phyloP scores from a whole-genome alignment of 2,113 vertebrate genomes.

The Hyperoodon ampullatus region DNA sequence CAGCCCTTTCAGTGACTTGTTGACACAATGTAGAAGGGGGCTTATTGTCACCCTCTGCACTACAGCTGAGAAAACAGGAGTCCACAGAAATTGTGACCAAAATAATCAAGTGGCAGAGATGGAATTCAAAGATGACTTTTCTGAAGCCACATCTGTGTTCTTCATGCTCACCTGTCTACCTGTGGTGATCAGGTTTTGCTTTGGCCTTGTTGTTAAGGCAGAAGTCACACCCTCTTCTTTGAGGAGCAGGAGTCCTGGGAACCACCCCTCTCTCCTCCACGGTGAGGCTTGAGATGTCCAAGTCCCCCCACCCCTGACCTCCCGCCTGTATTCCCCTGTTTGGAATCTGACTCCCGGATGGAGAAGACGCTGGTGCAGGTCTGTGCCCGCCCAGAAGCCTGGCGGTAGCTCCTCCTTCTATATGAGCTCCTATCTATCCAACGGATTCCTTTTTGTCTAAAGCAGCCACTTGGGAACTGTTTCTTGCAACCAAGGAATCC shows the following conservation, averaged over 20 bases:
- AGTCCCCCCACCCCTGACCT: not conserved
- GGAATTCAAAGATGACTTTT: not conserved
- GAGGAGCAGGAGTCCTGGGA: not conserved
- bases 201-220: not conserved
- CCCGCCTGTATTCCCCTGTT: fast-evolving
- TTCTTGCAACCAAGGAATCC: not conserved
- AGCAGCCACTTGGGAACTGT: not conserved
- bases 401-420: not conserved
- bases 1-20: not conserved
- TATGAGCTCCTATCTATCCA: not conserved
- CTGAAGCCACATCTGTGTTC: not conserved
- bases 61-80: not conserved
- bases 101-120: not conserved
- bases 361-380: not conserved
- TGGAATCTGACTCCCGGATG: not conserved
- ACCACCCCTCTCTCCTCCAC: not conserved
- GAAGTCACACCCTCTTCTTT: not conserved
- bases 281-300: not conserved
- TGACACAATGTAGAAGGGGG: not conserved
- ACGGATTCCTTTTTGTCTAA: not conserved
- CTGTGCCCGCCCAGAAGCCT: not conserved
- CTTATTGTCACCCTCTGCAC: no score
- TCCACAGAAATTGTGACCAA: not conserved
- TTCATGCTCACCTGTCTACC: not conserved
- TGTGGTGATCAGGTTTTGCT: not conserved